Evolutionary conservation across 2,797 vertebrate species (phyloP), one percentile per base, ranked within the genome.

Genomic region (Scleropages formosus): DNA sequence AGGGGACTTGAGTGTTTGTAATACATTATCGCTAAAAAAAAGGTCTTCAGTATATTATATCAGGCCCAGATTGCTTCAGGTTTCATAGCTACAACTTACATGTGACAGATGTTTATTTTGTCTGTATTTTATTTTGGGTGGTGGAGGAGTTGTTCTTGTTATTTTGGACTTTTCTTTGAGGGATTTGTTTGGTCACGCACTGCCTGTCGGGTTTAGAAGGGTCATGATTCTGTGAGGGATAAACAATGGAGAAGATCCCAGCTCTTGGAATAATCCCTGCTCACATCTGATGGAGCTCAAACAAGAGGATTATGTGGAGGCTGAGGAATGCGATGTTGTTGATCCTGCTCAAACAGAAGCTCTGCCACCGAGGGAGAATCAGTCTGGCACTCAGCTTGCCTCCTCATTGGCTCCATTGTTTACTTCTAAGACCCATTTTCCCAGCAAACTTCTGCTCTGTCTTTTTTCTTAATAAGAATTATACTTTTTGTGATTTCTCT

Each of bases 301-400:
- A 72, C 51, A 61, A 59, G 74, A 58, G 56, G 10, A 69, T 75
- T 75, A 75, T 46, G 65, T 59, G n/a, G 22, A 56, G 10, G 65
- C 31, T 22, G 74, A 60, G 56, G 64, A 75, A 67, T 67, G 51
- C 46, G 39, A 18, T n/a, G 39, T 26, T 18, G 56, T 61, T 58
- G 20, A 46, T 47, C 74, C 64, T 68, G 56, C 56, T 46, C 74
- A 61, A 59, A 59, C 56, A 44, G 71, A 9, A 62, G 18, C 1
- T 3, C 13, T 20, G 31, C 18, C 49, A 49, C 51, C n/a, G 7
- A 1, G 12, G 73, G 63, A 27, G 51, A 51, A 46, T 31, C 51
- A 67, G 63, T 47, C 73, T 58, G 73, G 61, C 49, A 20, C 61
- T 27, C 62, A 18, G 16, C 18, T 65, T 9, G 1, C 0, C 51